Evolutionary conservation across 2,888 invertebrate species (phyloP).

Genomic region (Philopedon plagiatum): DNA sequence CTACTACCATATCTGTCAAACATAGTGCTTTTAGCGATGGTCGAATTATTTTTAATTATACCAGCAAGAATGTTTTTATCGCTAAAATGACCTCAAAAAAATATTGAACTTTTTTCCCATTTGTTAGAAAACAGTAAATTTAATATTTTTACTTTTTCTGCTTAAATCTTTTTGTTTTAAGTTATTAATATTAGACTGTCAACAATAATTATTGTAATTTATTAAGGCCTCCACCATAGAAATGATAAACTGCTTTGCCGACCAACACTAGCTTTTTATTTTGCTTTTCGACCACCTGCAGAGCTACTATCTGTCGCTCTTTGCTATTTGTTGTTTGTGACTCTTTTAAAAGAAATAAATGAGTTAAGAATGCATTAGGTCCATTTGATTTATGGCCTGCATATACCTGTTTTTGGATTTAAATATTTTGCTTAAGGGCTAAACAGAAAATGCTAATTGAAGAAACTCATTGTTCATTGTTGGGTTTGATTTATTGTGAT

Average conservation of each 20-base stretch:
- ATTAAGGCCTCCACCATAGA: slow-evolving; percentile 18
- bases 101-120: too few relatives aligned
- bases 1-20: too few relatives aligned
- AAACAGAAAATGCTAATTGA: slow-evolving; percentile 32
- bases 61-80: too few relatives aligned
- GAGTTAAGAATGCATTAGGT: slow-evolving; percentile 33
- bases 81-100: too few relatives aligned
- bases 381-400: slow-evolving; percentile 38
- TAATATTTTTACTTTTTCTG: not conserved
- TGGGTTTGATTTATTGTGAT: slow-evolving; percentile 30
- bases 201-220: slow-evolving; percentile 17
- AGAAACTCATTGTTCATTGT: slow-evolving; percentile 35
- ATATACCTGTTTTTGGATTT: slow-evolving; percentile 27
- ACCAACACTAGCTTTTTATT: slow-evolving; percentile 22
- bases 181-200: not conserved
- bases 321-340: slow-evolving; percentile 40
- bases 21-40: too few relatives aligned
- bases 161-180: not conserved
- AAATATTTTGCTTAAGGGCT: slow-evolving; percentile 18
- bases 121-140: too few relatives aligned
- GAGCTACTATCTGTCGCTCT: slow-evolving; percentile 36
- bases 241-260: slow-evolving; percentile 29
- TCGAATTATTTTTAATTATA: too few relatives aligned
- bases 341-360: slow-evolving; percentile 34
- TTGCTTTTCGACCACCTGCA: slow-evolving; percentile 31